Conservation (phyloP, 2,113 vertebrate genomes). For the Neolamprologus caudopunctatus region DNA sequence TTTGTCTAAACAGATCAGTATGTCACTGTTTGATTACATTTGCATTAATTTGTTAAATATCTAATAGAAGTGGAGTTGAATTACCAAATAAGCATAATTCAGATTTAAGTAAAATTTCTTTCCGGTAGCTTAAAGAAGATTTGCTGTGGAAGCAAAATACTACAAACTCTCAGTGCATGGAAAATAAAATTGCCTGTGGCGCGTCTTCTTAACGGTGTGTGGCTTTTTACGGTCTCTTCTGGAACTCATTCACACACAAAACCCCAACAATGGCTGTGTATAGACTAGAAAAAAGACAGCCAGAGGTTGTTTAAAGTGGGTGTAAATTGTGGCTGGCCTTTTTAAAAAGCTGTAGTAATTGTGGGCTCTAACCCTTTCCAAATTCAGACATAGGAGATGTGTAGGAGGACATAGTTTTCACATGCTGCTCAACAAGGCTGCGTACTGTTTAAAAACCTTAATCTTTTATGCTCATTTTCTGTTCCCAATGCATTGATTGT, state of each 20-base stretch:
- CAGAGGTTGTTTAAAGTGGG: neutral
- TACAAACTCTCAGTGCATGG: neutral
- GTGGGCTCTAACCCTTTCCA: neutral
- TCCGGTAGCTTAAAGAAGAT: accelerated
- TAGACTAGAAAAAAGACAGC: neutral
- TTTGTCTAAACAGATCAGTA: neutral
- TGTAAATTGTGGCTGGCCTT: neutral
- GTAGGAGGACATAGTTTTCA: neutral
- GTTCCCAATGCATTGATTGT: neutral
- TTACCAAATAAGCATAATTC: neutral
- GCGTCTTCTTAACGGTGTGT: accelerated
- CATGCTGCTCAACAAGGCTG: neutral
- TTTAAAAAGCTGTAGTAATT: neutral
- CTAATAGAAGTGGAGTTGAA: neutral
- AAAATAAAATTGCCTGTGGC: neutral
- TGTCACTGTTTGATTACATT: neutral
- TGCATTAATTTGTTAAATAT: neutral
- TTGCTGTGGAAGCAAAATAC: accelerated
- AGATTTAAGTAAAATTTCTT: neutral
- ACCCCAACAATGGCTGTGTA: neutral
- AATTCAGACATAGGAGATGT: neutral
- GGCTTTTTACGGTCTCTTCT: neutral
- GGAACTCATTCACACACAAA: neutral
- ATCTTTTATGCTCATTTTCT: neutral
- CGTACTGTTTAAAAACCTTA: neutral